Percentiles rank a stretch among this genome's conserved stretches.
These are phyloP conservation scores for Corythaixoides concolor DNA, from an alignment of 2,113 vertebrate genomes.

Conservation along the genomic window DNA sequence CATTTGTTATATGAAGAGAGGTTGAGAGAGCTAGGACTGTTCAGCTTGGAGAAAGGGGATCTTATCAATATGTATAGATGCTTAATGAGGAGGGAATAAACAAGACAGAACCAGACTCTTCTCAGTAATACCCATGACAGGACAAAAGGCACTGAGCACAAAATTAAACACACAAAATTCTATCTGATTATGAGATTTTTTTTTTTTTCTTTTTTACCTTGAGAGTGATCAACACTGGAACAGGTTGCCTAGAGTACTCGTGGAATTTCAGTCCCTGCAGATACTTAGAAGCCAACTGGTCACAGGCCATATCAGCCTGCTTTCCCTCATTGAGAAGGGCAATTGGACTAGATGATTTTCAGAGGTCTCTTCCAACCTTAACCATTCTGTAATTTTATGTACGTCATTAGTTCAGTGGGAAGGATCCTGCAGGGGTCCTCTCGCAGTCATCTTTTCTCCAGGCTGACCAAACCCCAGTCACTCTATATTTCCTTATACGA, in stretches of 20 bases:
- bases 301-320: not conserved
- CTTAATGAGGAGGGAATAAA: not conserved
- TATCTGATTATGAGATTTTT: not conserved
- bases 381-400: not conserved
- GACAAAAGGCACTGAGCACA: no score
- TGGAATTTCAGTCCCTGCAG: not conserved
- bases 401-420: not conserved
- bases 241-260: not conserved
- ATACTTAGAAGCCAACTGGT: no score
- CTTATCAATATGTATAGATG: not conserved
- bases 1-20: not conserved
- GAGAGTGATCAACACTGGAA: not conserved
- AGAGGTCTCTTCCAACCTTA: not conserved
- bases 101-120: no score
- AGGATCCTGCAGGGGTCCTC: not conserved
- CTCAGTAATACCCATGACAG: no score
- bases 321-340: not conserved
- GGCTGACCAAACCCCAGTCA: not conserved
- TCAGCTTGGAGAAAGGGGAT: not conserved
- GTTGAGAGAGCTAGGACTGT: not conserved
- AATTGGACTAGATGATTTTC: not conserved
- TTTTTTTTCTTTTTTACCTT: not conserved
- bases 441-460: not conserved
- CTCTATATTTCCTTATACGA: not conserved
- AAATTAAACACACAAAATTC: not conserved